Percentiles rank a stretch among this genome's conserved stretches.
Conservation (phyloP, 2,888 invertebrate genomes). For the Uloborus plumipes region DNA sequence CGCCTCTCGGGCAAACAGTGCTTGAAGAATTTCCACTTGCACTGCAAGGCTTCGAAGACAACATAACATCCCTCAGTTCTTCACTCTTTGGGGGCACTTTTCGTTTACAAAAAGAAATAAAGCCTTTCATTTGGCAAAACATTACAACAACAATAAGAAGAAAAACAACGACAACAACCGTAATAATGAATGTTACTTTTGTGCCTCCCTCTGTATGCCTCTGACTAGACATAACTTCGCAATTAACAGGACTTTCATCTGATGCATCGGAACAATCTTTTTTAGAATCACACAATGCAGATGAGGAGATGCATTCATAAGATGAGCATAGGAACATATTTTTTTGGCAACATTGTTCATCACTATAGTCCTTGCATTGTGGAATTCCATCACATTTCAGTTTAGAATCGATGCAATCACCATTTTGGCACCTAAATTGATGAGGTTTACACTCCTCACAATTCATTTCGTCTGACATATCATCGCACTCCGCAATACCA, state of each 20-base stretch:
- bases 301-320: conserved; percentile 51
- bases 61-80: conserved; percentile 35
- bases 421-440: conserved; percentile 82
- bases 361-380: conserved; percentile 72
- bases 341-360: conserved; percentile 70
- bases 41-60: conserved; percentile 26
- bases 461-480: conserved; percentile 84
- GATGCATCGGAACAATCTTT: conserved; percentile 66
- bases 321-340: conserved; percentile 62
- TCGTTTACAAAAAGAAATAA: conserved; percentile 30
- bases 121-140: not conserved
- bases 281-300: conserved; percentile 63
- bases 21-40: conserved; percentile 25
- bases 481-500: conserved; percentile 85
- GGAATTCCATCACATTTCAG: conserved; percentile 70
- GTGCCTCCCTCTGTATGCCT: not conserved
- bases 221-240: conserved; percentile 27
- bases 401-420: conserved; percentile 70
- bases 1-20: conserved; percentile 19
- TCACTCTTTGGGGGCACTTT: conserved; percentile 38
- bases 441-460: conserved; percentile 80
- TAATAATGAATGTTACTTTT: conserved; percentile 5
- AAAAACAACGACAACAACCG: conserved; percentile 11
- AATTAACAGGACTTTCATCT: conserved; percentile 59
- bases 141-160: not conserved